Base-by-base conservation (phyloP, 2,888 invertebrate species). In the Agrotis clavis region DNA sequence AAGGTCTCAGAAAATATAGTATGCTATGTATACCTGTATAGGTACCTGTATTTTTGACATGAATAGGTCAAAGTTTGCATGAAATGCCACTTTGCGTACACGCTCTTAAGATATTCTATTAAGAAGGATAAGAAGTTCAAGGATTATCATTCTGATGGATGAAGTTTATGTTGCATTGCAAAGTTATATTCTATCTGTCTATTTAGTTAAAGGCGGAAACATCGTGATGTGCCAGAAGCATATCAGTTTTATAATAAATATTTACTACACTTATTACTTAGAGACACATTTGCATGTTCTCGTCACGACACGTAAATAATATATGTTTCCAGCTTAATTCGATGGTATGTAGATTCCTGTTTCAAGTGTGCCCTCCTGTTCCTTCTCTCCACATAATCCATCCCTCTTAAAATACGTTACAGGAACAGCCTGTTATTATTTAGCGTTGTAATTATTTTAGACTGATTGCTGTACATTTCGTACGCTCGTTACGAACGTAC, bases 351-450 rank as follows among this genome's bases (percentile, higher is more conserved):
- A 41, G 41, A 11, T 41, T 41, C 66, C 57, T 53, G 63, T 18
- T 63, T 71, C 79, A 69, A 79, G 79, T 79, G 73, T 48, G 61
- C 3, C n/a, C 1, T 50, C 1, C 79, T 82, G 79, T 16, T 68
- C 41, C 63, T 53, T 64, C 72, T 79, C 83, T 11, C 6, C 2
- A 63, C 45, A 30, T 78, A 82, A 82, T 82, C 70, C 67, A 18
- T 14, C 35, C 53, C 35, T 72, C 72, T 62, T 51, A 45, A 18
- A 45, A 57, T 7, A 51, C 13, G 9, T 18, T 51, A 60, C 19
- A 6, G 67, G 48, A 51, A 60, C 41, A 9, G 11, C 11, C 14
- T 5, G 45, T 48, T 13, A 68, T 71, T 71, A 63, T 68, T 65
- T 48, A 57, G 25, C 35, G 7, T 19, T 35, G 25, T 47, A 48